Percentiles rank a stretch among this genome's conserved stretches.
These are phyloP conservation scores for Cylas formicarius DNA, from an alignment of 1,140 invertebrate genomes.

Conservation along the genomic window DNA sequence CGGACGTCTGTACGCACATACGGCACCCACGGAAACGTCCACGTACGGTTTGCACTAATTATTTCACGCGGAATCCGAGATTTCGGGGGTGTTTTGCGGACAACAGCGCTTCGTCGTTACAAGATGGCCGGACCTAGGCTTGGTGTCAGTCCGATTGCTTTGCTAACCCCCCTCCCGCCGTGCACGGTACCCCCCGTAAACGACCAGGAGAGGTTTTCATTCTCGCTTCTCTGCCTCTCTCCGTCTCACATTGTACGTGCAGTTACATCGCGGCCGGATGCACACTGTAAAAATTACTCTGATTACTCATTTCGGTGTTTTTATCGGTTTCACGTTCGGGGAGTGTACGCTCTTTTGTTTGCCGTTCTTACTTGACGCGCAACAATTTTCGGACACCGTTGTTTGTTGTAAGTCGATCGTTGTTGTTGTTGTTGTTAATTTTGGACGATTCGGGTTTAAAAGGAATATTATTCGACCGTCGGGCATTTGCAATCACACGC, in stretches of 20 bases:
- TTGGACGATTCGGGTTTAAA: too few relatives aligned
- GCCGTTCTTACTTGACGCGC: slow-evolving; percentile 10
- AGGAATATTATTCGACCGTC: too few relatives aligned
- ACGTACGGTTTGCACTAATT: slow-evolving; percentile 26
- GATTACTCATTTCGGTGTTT: slow-evolving; percentile 37
- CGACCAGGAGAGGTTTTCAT: slow-evolving; percentile 40
- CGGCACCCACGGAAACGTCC: slow-evolving; percentile 20
- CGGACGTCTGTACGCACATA: slow-evolving; percentile 22
- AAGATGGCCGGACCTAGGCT: slow-evolving; percentile 44
- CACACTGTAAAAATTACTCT: slow-evolving; percentile 41
- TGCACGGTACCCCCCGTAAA: slow-evolving; percentile 40
- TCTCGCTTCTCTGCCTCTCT: slow-evolving; percentile 38
- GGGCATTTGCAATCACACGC: too few relatives aligned
- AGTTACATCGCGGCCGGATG: slow-evolving; percentile 39
- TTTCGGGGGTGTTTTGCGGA: slow-evolving; percentile 36
- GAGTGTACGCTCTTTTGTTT: slow-evolving; percentile 9
- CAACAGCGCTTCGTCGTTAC: slow-evolving; percentile 39
- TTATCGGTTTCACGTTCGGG: slow-evolving; percentile 24
- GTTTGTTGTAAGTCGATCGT: background rate
- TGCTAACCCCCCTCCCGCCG: slow-evolving; percentile 39
- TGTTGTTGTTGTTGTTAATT: background rate
- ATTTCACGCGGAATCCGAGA: slow-evolving; percentile 30
- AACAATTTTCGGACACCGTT: slow-evolving; percentile 7
- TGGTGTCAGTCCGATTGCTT: slow-evolving; percentile 44
- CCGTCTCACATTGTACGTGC: slow-evolving; percentile 37